Evolutionary conservation across 2,888 invertebrate species (phyloP).

Genomic region (Papilio elwesi): DNA sequence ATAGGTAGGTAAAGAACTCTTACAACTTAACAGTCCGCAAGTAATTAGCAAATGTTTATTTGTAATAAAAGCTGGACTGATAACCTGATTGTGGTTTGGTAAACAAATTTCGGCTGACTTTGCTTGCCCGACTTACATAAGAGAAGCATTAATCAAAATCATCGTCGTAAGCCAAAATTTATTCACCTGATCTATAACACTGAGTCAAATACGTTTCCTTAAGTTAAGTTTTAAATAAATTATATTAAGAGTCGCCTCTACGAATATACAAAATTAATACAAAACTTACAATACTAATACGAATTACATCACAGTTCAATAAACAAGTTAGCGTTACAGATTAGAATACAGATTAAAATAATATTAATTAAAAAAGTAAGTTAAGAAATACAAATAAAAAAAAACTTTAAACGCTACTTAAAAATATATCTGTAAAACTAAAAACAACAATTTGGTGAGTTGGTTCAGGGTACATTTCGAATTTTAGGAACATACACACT

Average conservation of each 20-base stretch:
- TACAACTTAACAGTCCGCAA: too few species aligned
- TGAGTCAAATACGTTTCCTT: constrained; percentile 66
- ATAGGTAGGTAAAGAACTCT: too few species aligned
- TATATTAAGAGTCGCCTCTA: constrained; percentile 80
- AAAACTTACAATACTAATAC: constrained; percentile 81
- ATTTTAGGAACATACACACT: constrained; percentile 77
- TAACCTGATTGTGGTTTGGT: constrained; percentile 55
- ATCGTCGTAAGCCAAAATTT: constrained; percentile 51
- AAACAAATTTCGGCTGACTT: constrained; percentile 56
- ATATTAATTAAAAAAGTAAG: constrained; percentile 54
- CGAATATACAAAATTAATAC: constrained; percentile 84
- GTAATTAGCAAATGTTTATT: too few species aligned
- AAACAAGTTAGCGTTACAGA: constrained; percentile 78
- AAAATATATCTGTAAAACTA: constrained; percentile 57
- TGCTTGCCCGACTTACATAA: constrained; percentile 33
- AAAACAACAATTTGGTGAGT: constrained; percentile 77
- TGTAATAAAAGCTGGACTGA: constrained; percentile 44
- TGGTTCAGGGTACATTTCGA: constrained; percentile 66
- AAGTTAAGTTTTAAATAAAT: constrained; percentile 78
- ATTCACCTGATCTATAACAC: constrained; percentile 55
- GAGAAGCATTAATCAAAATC: constrained; percentile 15
- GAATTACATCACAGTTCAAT: constrained; percentile 84
- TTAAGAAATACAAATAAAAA: constrained; percentile 52
- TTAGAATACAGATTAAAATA: constrained; percentile 76
- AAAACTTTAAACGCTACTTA: constrained; percentile 64